Percentiles rank a stretch among this genome's conserved stretches.
Conservation (phyloP, 2,888 invertebrate genomes). For the Ophonus ardosiacus region DNA sequence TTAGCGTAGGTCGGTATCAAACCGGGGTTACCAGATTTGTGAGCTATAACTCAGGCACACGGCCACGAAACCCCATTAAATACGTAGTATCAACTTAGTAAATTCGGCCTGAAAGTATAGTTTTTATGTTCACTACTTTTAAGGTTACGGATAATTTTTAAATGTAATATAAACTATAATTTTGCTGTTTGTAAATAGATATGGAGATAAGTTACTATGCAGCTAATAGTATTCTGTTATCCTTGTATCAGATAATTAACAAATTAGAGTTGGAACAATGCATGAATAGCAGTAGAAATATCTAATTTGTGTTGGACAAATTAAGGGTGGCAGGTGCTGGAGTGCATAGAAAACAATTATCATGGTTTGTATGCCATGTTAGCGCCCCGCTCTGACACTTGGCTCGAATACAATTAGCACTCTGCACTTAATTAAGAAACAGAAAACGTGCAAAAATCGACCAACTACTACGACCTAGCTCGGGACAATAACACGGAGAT, state of each 20-base stretch:
- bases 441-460: slow-evolving; percentile 53
- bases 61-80: too few species aligned
- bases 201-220: too few species aligned
- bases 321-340: not conserved
- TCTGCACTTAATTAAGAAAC: slow-evolving; percentile 57
- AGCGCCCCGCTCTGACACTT: slow-evolving; percentile 7
- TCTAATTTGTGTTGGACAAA: not conserved
- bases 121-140: too few species aligned
- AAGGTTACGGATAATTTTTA: too few species aligned
- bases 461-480: not conserved
- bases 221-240: too few species aligned
- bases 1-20: too few species aligned
- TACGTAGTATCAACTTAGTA: too few species aligned
- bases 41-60: too few species aligned
- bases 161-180: too few species aligned
- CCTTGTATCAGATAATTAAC: not conserved
- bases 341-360: slow-evolving; percentile 39
- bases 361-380: slow-evolving; percentile 26
- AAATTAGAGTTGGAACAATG: not conserved
- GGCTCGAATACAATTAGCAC: slow-evolving; percentile 43
- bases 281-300: not conserved
- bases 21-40: too few species aligned
- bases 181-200: too few species aligned
- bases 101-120: too few species aligned
- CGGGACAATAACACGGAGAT: slow-evolving; percentile 11